Percentiles rank a stretch among this genome's conserved stretches.
These are phyloP conservation scores for Meganola albula DNA, from an alignment of 2,888 invertebrate species.

Conservation along the genomic window DNA sequence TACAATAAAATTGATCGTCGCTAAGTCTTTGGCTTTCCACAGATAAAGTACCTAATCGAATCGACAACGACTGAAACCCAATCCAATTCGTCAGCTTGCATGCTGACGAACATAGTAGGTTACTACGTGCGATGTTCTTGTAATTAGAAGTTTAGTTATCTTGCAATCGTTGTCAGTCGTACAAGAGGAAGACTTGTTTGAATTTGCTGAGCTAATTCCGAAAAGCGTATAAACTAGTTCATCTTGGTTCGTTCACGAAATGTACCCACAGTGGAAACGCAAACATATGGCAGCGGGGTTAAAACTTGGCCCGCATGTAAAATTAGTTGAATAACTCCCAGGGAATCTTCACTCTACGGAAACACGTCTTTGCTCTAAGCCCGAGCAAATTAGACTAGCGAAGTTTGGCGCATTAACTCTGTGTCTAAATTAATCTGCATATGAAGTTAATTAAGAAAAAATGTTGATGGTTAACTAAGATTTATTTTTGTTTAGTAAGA, in stretches of 20 bases:
- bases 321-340: slow-evolving; percentile 67
- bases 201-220: slow-evolving; percentile 53
- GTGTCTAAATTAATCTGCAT: slow-evolving; percentile 63
- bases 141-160: too few species aligned
- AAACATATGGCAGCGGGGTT: slow-evolving; percentile 60
- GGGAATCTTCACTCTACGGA: slow-evolving; percentile 55
- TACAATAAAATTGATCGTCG: too few species aligned
- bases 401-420: slow-evolving; percentile 55
- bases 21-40: too few species aligned
- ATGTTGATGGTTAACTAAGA: slow-evolving; percentile 40
- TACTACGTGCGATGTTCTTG: too few species aligned
- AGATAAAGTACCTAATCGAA: too few species aligned
- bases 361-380: slow-evolving; percentile 72
- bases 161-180: slow-evolving; percentile 26
- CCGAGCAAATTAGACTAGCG: slow-evolving; percentile 54
- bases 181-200: slow-evolving; percentile 39
- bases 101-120: too few species aligned
- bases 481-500: slow-evolving; percentile 38
- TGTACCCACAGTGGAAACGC: slow-evolving; percentile 44
- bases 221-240: slow-evolving; percentile 34
- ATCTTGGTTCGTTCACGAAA: slow-evolving; percentile 31
- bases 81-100: too few species aligned
- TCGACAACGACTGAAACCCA: too few species aligned
- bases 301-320: slow-evolving; percentile 66
- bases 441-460: slow-evolving; percentile 55